Percentiles rank a stretch among this genome's conserved stretches.
Evolutionary conservation across 2,888 invertebrate species (phyloP).

Genomic region (Agriopis marginaria): DNA sequence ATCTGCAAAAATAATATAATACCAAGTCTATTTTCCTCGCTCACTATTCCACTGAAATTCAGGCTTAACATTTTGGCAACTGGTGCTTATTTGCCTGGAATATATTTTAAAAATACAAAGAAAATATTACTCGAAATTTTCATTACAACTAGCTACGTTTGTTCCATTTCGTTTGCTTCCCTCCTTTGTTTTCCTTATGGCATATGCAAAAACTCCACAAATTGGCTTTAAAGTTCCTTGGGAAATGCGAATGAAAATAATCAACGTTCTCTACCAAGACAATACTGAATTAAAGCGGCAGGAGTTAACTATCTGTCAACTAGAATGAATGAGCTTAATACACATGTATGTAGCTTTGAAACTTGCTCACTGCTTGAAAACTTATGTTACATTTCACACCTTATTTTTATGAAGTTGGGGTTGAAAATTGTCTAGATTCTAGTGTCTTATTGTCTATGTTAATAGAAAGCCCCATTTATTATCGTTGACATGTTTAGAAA

Average conservation of each 20-base stretch:
- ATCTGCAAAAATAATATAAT: neutral
- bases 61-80: neutral
- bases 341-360: slow-evolving; percentile 6
- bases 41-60: too few relatives aligned
- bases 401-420: neutral
- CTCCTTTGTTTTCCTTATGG: slow-evolving; percentile 1
- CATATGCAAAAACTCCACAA: neutral
- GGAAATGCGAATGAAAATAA: slow-evolving; percentile 1
- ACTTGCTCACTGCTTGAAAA: slow-evolving; percentile 3
- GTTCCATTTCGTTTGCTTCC: slow-evolving; percentile 1
- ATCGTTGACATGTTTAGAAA: slow-evolving; percentile 12
- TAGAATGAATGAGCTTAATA: slow-evolving; percentile 15
- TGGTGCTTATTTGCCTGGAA: neutral
- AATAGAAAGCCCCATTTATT: slow-evolving; percentile 13
- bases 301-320: slow-evolving; percentile 29
- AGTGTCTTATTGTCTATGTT: slow-evolving; percentile 5
- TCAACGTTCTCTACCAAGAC: neutral
- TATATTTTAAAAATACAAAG: neutral
- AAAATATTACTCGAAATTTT: neutral
- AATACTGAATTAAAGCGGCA: slow-evolving; percentile 11
- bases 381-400: neutral
- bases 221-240: neutral
- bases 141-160: neutral
- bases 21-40: too few relatives aligned
- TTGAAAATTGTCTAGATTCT: slow-evolving; percentile 6